Conservation (phyloP, 1,140 invertebrate species). For the Drosophila prosaltans region DNA sequence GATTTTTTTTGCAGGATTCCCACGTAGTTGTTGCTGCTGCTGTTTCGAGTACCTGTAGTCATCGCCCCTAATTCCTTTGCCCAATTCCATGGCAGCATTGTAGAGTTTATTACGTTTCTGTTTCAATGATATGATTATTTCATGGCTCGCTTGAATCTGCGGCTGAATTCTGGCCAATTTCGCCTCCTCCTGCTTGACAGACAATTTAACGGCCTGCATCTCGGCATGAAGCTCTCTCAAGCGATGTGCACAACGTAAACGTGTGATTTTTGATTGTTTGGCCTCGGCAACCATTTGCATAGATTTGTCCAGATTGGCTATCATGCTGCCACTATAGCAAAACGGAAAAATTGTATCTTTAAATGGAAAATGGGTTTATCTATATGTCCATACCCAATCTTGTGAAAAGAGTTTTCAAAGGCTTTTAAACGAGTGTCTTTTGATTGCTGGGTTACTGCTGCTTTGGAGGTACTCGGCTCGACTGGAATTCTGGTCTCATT, state of each 20-base stretch:
- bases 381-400: slow-evolving; percentile 63
- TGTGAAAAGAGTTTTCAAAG: slow-evolving; percentile 68
- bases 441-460: slow-evolving; percentile 19
- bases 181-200: slow-evolving; percentile 59
- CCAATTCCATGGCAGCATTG: slow-evolving; percentile 66
- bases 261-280: slow-evolving; percentile 57
- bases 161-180: slow-evolving; percentile 69
- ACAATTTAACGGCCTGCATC: slow-evolving; percentile 59
- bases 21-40: slow-evolving; percentile 43
- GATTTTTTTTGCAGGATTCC: slow-evolving; percentile 42
- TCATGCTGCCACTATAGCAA: slow-evolving; percentile 54
- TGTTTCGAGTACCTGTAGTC: slow-evolving; percentile 75
- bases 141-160: slow-evolving; percentile 68
- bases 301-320: slow-evolving; percentile 69
- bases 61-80: slow-evolving; percentile 63
- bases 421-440: slow-evolving; percentile 59
- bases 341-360: too few species aligned
- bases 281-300: slow-evolving; percentile 67
- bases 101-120: slow-evolving; percentile 68
- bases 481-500: not conserved
- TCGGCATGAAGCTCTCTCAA: slow-evolving; percentile 65
- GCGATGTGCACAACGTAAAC: slow-evolving; percentile 58
- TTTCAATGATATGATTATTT: slow-evolving; percentile 72
- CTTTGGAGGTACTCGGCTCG: slow-evolving; percentile 18
- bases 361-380: not conserved